Base-by-base conservation (phyloP, 2,797 vertebrate genomes). In the Cuculus canorus region DNA sequence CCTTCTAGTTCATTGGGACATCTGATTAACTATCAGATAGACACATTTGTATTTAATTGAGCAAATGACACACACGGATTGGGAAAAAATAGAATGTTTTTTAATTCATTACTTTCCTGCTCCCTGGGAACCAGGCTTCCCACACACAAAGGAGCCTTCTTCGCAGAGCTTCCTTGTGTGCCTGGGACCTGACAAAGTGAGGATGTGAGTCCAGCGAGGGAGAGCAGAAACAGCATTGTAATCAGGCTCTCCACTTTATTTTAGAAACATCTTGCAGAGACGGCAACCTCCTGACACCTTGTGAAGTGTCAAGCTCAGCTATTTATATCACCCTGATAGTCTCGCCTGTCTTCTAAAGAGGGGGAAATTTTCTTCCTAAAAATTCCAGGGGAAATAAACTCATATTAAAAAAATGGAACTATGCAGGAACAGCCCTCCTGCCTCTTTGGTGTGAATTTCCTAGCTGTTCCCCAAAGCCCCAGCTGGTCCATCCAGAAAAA, bases 281-380 rank as follows among this genome's bases (percentile, higher is more conserved):
- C 82, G 81, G 76, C 8, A 10, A 95, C 94, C 89, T 95, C 91
- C 86, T 89, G 93, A 91, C 95, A 96, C 95, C 86, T 96, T 96
- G 6, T 79, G 85, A 96, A 95, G 95, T 94, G 95, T 92, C 17
- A 28, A 91, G 90, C 87, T 92, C 88, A 88, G 90, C 88, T 97
- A 97, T 97, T 97, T 97, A 97, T 97, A 96, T 92, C 77, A 0
- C 88, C 59, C 87, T 93, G 93, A 94, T 95, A 95, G 93, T 57
- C 93, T 88, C 0, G 84, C 77, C 89, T 85, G 83, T 69, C 83
- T 88, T 80, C 68, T 86, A 17, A 81, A 94, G 90, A 72, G 88
- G 54, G 27, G 37, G 14, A 66, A 92, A 86, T 9, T 76, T 81
- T 79, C 82, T 92, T 72, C 79, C 59, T 83, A 23, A 56, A 3